A percentile compares a stretch with the other conserved stretches of the same genome.
phyloP scores from a whole-genome alignment of 30 jellyfish, hydroid and myxozoan species.

The Hydractinia echinata region DNA sequence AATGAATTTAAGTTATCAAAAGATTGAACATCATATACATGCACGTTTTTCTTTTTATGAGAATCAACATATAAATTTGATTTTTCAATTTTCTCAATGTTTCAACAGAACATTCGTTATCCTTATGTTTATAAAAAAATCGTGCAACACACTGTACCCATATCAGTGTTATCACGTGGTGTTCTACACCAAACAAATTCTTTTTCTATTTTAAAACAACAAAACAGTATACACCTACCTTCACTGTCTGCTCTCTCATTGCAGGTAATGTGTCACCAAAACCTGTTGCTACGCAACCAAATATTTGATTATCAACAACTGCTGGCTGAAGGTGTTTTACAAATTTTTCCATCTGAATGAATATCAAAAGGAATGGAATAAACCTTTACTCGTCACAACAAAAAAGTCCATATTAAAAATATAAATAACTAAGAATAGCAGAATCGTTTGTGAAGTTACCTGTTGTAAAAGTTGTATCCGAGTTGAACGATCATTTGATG shows the following conservation, averaged over 20 bases:
- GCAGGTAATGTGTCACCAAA: constrained; percentile 99
- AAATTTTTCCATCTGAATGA: constrained; percentile 65
- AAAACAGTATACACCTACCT: constrained; percentile 29
- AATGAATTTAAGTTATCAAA: neutral
- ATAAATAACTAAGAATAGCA: neutral
- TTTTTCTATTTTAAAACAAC: too few species aligned
- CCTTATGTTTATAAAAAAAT: too few species aligned
- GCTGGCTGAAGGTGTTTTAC: constrained; percentile 87
- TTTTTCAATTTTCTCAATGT: too few species aligned
- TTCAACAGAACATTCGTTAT: too few species aligned
- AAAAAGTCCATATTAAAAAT: neutral
- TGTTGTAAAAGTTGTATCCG: constrained; percentile 90
- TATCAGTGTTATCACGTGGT: too few species aligned
- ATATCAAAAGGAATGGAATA: neutral
- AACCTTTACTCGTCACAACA: neutral
- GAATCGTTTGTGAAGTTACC: constrained; percentile 28
- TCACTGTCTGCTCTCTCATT: constrained; percentile 96
- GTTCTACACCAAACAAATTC: too few species aligned
- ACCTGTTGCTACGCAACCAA: constrained; percentile 97
- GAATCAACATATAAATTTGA: too few species aligned
- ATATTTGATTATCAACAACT: constrained; percentile 81
- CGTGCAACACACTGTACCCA: too few species aligned
- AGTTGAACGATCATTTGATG: constrained; percentile 96
- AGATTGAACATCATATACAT: neutral
- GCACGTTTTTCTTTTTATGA: neutral